A percentile compares a stretch with the other conserved stretches of the same genome.
Evolutionary conservation across 2,113 vertebrate genomes (phyloP).

Genomic region (Rhinolophus sinicus): DNA sequence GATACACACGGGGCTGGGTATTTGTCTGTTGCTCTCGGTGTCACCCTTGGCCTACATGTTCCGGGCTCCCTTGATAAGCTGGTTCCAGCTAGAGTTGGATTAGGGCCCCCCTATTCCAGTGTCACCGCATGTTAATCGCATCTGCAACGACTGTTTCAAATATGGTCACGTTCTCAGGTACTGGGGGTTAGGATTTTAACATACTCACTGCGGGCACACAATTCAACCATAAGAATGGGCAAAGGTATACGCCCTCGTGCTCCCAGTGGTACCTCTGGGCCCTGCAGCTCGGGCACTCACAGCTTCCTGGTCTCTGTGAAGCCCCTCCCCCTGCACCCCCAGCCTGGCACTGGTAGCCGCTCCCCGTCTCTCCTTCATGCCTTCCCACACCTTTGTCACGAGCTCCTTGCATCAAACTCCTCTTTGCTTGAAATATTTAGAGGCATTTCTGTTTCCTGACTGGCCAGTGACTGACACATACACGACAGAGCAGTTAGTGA

Average conservation of each 20-base stretch:
- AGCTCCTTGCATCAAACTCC: not conserved
- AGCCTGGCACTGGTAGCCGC: not conserved
- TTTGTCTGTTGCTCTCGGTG: not conserved
- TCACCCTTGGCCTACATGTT: accelerated
- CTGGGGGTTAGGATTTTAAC: not conserved
- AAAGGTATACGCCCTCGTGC: not conserved
- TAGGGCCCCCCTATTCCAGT: not conserved
- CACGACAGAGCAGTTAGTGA: not conserved
- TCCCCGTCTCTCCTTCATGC: accelerated
- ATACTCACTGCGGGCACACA: not conserved
- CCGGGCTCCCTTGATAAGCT: not conserved
- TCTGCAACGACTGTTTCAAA: not conserved
- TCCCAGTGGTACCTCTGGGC: accelerated
- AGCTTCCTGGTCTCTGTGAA: accelerated
- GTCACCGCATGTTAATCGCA: not conserved
- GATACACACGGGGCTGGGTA: not conserved
- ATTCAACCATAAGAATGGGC: accelerated
- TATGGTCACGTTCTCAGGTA: no score
- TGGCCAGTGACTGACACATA: not conserved
- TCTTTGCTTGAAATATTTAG: not conserved
- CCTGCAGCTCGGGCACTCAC: not conserved
- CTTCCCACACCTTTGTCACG: not conserved
- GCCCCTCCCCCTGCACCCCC: not conserved
- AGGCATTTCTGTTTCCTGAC: not conserved
- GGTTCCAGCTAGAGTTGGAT: not conserved